phyloP scores from a whole-genome alignment of 2,888 invertebrate species.

The Drosophila gaucha region DNA sequence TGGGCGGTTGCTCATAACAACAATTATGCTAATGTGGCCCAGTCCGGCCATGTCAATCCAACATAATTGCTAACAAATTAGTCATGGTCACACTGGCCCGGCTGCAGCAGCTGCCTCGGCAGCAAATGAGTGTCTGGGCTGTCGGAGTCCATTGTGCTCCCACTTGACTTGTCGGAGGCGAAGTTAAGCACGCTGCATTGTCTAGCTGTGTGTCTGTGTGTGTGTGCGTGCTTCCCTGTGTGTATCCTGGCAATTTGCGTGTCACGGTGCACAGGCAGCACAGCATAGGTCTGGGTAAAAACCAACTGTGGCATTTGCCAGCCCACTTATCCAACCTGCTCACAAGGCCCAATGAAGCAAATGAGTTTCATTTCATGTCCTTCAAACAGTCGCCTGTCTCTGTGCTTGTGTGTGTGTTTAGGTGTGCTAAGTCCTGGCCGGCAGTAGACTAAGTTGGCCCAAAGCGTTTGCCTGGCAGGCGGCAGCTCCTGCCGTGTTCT shows the following conservation, averaged over 20 bases:
- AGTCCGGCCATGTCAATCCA: slow-evolving; percentile 64
- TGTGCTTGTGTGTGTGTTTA: not conserved
- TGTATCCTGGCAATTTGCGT: slow-evolving; percentile 69
- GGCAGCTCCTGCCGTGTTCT: slow-evolving; percentile 31
- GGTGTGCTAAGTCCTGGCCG: slow-evolving; percentile 22
- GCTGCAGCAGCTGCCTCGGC: slow-evolving; percentile 6
- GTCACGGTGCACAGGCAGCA: slow-evolving; percentile 57
- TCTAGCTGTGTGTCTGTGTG: slow-evolving; percentile 10
- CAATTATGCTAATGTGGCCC: slow-evolving; percentile 76
- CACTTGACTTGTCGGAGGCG: slow-evolving; percentile 52
- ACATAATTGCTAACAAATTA: slow-evolving; percentile 79
- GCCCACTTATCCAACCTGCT: slow-evolving; percentile 11
- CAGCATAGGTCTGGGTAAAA: slow-evolving; percentile 34
- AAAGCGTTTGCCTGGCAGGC: slow-evolving; percentile 55
- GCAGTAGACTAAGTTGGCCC: slow-evolving; percentile 37
- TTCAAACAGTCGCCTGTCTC: slow-evolving; percentile 45
- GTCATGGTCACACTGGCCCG: slow-evolving; percentile 57
- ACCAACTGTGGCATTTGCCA: slow-evolving; percentile 70
- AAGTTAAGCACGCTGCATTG: slow-evolving; percentile 58
- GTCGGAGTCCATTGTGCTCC: slow-evolving; percentile 50
- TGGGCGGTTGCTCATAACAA: slow-evolving; percentile 60
- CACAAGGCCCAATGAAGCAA: slow-evolving; percentile 59
- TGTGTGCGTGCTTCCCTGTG: slow-evolving; percentile 37
- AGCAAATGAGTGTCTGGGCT: slow-evolving; percentile 52
- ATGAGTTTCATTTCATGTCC: slow-evolving; percentile 73